These are phyloP conservation scores for Microvelia longipes DNA, from an alignment of 1,140 invertebrate genomes.

Conservation along the genomic window DNA sequence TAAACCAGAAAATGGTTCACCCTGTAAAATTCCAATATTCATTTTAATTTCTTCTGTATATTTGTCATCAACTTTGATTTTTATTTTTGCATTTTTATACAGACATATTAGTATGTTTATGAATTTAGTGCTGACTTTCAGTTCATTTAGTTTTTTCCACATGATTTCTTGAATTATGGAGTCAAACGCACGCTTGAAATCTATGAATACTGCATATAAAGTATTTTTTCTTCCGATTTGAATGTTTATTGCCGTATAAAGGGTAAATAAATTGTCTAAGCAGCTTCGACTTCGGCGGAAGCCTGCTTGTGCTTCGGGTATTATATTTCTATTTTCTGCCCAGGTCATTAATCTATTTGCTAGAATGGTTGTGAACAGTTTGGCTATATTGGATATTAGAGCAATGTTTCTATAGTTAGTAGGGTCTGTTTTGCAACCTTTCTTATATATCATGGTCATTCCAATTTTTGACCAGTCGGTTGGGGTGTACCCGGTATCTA, in stretches of 20 bases:
- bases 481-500: neutral
- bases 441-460: neutral
- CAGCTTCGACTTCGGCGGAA: neutral
- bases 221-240: neutral
- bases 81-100: conserved; percentile 17
- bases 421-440: neutral
- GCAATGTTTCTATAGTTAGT: neutral
- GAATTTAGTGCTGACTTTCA: conserved; percentile 20
- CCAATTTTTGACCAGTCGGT: neutral
- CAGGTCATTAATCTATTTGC: neutral
- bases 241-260: neutral
- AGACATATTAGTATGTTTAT: conserved; percentile 16
- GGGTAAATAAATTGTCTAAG: neutral
- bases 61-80: conserved; percentile 10
- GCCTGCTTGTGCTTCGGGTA: neutral
- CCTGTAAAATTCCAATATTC: conserved; percentile 20
- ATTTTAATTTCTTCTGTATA: conserved; percentile 7
- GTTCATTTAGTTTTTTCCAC: conserved; percentile 16
- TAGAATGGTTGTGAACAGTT: neutral
- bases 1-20: conserved; percentile 15
- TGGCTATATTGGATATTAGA: neutral
- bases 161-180: conserved; percentile 18
- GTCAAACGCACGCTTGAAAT: conserved; percentile 21
- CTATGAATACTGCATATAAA: conserved; percentile 20
- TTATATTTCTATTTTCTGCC: neutral